These are phyloP conservation scores for Arctia plantaginis DNA, from an alignment of 2,888 invertebrate species.

Conservation along the genomic window DNA sequence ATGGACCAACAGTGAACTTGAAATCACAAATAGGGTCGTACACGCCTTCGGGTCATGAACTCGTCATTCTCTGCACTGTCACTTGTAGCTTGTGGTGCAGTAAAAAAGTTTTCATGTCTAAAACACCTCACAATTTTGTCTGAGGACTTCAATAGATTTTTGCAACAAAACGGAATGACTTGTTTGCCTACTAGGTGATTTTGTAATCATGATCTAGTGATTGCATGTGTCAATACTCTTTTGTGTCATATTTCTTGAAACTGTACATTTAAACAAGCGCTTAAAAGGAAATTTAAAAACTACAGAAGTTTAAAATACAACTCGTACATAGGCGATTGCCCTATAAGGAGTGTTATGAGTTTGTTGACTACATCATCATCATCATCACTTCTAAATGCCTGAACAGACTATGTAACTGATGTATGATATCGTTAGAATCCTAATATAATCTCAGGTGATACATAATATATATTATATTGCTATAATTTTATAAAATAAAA, in stretches of 20 bases:
- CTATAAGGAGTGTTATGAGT: neutral
- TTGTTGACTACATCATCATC: neutral
- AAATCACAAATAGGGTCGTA: slow-evolving; percentile 68
- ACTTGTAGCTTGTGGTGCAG: slow-evolving; percentile 22
- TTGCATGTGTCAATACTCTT: slow-evolving; percentile 29
- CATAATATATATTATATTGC: too few relatives aligned
- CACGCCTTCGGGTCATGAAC: slow-evolving; percentile 70
- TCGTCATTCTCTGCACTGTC: slow-evolving; percentile 46
- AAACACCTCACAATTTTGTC: slow-evolving; percentile 16
- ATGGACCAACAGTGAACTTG: slow-evolving; percentile 65
- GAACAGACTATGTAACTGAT: too few relatives aligned
- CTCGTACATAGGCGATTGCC: neutral
- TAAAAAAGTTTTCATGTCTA: slow-evolving; percentile 18
- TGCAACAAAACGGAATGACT: slow-evolving; percentile 34
- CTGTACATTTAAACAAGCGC: neutral
- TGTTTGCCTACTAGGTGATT: slow-evolving; percentile 30
- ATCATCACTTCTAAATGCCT: neutral
- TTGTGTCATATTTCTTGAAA: slow-evolving; percentile 17
- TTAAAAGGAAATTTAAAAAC: neutral
- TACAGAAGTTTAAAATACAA: neutral
- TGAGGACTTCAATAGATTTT: slow-evolving; percentile 28
- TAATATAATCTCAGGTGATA: too few relatives aligned
- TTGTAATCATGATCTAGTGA: slow-evolving; percentile 29
- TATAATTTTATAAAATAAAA: too few relatives aligned
- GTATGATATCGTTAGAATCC: too few relatives aligned